Conservation (phyloP, 2,113 vertebrate species). For the Toxostoma redivivum region DNA sequence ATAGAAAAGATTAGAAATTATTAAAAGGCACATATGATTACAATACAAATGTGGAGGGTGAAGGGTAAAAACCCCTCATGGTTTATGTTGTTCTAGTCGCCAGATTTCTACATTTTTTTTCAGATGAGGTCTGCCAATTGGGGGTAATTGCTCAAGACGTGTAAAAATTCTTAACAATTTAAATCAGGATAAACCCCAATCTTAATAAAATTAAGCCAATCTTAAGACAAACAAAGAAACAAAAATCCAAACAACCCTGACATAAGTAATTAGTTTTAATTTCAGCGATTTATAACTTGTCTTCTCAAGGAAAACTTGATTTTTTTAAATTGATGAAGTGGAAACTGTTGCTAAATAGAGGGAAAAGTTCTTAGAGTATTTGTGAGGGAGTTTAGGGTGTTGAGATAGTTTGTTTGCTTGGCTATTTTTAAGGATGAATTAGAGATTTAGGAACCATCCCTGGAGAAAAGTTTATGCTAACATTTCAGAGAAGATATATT, state of each 20-base stretch:
- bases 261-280: not conserved
- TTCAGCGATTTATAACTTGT: not conserved
- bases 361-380: not conserved
- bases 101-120: not conserved
- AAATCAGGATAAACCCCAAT: not conserved
- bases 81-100: not conserved
- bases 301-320: not conserved
- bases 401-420: not conserved
- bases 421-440: not conserved
- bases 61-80: not conserved
- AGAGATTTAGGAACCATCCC: not conserved
- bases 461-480: not conserved
- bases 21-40: not conserved
- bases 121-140: not conserved
- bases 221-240: not conserved
- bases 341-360: not conserved
- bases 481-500: not conserved
- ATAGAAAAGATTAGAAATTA: not conserved
- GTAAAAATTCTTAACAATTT: not conserved
- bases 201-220: not conserved
- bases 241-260: not conserved
- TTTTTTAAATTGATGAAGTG: not conserved
- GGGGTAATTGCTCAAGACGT: not conserved
- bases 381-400: accelerated
- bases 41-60: not conserved